Percentiles rank a stretch among this genome's conserved stretches.
These are phyloP conservation scores for Sarcoramphus papa DNA, from an alignment of 2,797 vertebrate genomes.

Conservation along the genomic window DNA sequence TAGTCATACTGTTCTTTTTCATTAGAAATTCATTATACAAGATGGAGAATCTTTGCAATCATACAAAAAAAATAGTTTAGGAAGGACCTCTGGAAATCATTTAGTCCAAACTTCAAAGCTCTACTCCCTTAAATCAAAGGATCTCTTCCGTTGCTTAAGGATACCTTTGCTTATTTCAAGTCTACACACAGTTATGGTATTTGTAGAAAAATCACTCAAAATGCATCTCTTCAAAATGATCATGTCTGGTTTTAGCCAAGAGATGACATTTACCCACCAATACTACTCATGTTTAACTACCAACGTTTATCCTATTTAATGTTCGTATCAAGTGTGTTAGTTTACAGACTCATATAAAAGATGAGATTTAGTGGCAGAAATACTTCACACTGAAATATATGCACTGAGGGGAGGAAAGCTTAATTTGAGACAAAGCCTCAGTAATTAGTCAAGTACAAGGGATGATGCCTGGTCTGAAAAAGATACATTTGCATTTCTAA, in stretches of 20 bases:
- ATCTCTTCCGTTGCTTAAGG: background rate
- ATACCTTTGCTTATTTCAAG: background rate
- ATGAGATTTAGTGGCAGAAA: background rate
- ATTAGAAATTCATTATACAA: background rate
- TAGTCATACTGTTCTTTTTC: background rate
- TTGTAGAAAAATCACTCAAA: background rate
- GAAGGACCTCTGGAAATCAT: background rate
- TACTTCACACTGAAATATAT: background rate
- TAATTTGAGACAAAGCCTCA: background rate
- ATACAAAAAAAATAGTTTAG: background rate
- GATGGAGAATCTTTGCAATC: background rate
- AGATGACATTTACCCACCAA: background rate
- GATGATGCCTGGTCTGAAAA: background rate
- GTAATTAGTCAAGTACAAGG: background rate
- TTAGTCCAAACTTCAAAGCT: background rate
- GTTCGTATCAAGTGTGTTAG: background rate
- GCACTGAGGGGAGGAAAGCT: background rate
- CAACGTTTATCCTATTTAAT: background rate
- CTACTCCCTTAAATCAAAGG: background rate
- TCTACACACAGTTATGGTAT: background rate
- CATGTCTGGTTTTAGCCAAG: background rate
- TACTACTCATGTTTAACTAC: background rate
- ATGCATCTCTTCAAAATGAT: background rate
- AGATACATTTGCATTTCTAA: background rate
- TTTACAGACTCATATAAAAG: background rate